Percentiles rank a stretch among this genome's conserved stretches.
These are phyloP conservation scores for Ceratina japonica DNA, from an alignment of 1,140 invertebrate genomes.

Conservation along the genomic window DNA sequence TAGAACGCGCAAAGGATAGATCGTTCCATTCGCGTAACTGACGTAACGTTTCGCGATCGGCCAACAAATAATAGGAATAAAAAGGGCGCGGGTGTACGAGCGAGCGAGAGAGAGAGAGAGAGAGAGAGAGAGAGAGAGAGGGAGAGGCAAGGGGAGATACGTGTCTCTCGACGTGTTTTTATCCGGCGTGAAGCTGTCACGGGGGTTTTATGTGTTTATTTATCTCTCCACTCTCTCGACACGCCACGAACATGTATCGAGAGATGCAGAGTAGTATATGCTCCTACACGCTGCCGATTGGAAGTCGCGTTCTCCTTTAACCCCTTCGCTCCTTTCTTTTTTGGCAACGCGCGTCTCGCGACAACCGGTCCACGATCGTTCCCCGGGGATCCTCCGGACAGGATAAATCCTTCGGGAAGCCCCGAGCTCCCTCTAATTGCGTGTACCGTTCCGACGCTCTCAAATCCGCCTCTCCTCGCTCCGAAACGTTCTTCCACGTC, in stretches of 20 bases:
- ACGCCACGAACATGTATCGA: conserved; percentile 42
- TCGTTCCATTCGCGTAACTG: too few species aligned
- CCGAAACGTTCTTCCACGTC: too few species aligned
- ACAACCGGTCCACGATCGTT: conserved; percentile 52
- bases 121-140: too few species aligned
- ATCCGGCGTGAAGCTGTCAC: conserved; percentile 66
- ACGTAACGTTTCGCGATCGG: background rate
- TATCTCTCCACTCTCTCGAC: conserved; percentile 55
- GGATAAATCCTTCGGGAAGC: conserved; percentile 15
- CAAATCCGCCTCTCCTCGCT: too few species aligned
- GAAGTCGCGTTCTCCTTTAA: conserved; percentile 57
- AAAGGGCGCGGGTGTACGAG: background rate
- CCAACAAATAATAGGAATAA: conserved; percentile 14
- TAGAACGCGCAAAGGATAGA: too few species aligned
- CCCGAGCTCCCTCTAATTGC: conserved; percentile 35
- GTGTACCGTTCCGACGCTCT: background rate
- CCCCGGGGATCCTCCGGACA: background rate
- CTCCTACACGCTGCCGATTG: conserved; percentile 35
- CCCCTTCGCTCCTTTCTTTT: conserved; percentile 40
- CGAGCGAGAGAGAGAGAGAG: background rate
- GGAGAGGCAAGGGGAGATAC: conserved; percentile 60
- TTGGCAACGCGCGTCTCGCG: conserved; percentile 24
- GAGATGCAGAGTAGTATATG: conserved; percentile 6
- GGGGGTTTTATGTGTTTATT: conserved; percentile 66
- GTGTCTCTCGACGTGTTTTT: conserved; percentile 66